phyloP scores from a whole-genome alignment of 1,140 invertebrate genomes.

The Aphis gossypii region DNA sequence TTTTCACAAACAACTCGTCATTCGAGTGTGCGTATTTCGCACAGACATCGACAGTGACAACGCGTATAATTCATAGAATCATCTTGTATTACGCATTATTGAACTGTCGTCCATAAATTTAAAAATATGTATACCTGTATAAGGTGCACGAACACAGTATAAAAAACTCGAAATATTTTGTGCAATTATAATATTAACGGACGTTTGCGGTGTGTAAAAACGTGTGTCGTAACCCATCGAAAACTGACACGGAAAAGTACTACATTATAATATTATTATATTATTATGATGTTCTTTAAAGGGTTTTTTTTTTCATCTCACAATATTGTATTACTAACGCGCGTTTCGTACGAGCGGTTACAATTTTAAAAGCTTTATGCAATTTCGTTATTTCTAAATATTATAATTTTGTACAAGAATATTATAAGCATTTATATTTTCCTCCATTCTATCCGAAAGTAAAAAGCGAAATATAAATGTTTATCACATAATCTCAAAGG shows the following conservation, averaged over 20 bases:
- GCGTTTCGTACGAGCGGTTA: not conserved
- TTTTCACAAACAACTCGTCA: not conserved
- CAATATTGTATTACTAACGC: not conserved
- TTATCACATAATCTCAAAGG: not conserved
- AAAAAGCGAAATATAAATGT: not conserved
- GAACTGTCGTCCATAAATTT: no score
- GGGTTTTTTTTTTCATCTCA: not conserved
- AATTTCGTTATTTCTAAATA: not conserved
- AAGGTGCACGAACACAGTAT: no score
- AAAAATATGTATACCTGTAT: no score
- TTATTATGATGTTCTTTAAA: not conserved
- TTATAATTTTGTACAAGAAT: not conserved
- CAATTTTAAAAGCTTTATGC: slow-evolving; percentile 1
- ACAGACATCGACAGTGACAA: not conserved
- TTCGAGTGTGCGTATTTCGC: not conserved
- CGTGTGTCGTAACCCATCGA: not conserved
- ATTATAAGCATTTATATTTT: not conserved
- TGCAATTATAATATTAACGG: no score
- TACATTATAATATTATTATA: not conserved
- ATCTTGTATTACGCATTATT: no score
- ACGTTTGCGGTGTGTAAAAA: not conserved
- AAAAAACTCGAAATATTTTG: no score
- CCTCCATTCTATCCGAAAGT: not conserved
- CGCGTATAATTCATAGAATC: no score
- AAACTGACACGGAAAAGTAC: not conserved